Percentiles rank a stretch among this genome's conserved stretches.
Conservation (phyloP, 2,888 invertebrate species). For the Griposia aprilina region DNA sequence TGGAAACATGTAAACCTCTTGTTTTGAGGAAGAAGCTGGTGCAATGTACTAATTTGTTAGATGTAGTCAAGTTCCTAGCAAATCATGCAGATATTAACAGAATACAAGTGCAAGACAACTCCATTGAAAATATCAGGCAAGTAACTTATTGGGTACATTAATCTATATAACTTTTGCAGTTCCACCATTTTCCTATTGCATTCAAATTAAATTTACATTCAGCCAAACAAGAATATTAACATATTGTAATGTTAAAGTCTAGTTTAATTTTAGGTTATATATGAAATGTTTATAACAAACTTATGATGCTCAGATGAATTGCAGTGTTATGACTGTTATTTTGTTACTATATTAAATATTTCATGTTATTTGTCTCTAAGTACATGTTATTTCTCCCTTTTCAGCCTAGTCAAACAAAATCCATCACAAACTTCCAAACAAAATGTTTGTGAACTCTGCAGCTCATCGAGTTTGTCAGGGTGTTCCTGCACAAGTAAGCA, state of each 20-base stretch:
- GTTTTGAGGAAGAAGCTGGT: slow-evolving; percentile 81
- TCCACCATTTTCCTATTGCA: not conserved
- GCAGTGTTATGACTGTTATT: not conserved
- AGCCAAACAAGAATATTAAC: not conserved
- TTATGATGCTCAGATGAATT: not conserved
- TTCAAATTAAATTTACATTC: not conserved
- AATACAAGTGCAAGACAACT: slow-evolving; percentile 74
- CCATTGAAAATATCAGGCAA: slow-evolving; percentile 75
- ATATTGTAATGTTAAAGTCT: not conserved
- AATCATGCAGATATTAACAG: slow-evolving; percentile 80
- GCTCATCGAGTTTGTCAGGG: slow-evolving; percentile 67
- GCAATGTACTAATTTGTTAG: slow-evolving; percentile 83
- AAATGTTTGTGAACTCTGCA: slow-evolving; percentile 77
- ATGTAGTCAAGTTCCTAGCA: slow-evolving; percentile 83
- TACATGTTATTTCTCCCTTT: slow-evolving; percentile 42
- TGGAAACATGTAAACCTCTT: slow-evolving; percentile 86
- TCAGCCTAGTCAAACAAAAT: slow-evolving; percentile 69
- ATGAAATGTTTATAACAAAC: slow-evolving; percentile 9
- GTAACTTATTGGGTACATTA: slow-evolving; percentile 63
- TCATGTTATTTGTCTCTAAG: not conserved
- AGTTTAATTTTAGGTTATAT: slow-evolving; percentile 44
- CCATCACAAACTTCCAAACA: slow-evolving; percentile 55
- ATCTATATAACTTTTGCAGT: not conserved
- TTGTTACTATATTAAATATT: not conserved
- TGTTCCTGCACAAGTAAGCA: slow-evolving; percentile 76